Conservation (phyloP, 1,140 invertebrate species). For the Drosophila ironensis region DNA sequence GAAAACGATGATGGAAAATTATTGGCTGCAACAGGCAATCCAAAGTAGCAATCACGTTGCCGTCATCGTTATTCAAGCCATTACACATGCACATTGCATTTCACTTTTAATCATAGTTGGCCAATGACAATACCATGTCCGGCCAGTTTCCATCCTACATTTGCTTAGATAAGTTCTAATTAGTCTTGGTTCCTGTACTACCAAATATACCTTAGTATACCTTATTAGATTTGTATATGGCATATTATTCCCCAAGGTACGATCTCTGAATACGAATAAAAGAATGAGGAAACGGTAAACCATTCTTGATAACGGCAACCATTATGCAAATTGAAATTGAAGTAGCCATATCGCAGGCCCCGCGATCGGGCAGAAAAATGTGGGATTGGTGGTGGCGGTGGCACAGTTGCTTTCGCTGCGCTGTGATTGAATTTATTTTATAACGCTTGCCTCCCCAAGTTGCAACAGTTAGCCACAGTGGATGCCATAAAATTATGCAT, state of each 20-base stretch:
- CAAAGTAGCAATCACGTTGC: constrained; percentile 34
- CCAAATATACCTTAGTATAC: too few species aligned
- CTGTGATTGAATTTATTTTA: constrained; percentile 75
- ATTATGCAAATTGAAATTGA: constrained; percentile 74
- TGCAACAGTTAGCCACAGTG: constrained; percentile 45
- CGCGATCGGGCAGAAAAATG: constrained; percentile 38
- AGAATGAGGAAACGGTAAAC: constrained; percentile 61
- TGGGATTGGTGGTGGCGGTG: constrained; percentile 38
- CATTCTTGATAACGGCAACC: constrained; percentile 75
- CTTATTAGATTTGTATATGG: too few species aligned
- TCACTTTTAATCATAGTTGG: constrained; percentile 70
- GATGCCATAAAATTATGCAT: not conserved
- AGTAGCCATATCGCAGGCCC: constrained; percentile 33
- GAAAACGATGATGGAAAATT: constrained; percentile 65
- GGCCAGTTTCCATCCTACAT: constrained; percentile 10
- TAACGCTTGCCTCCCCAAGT: constrained; percentile 59
- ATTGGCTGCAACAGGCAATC: constrained; percentile 24
- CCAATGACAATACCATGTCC: constrained; percentile 49
- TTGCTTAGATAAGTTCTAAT: constrained; percentile 3
- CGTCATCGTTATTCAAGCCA: constrained; percentile 50
- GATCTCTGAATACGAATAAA: not conserved
- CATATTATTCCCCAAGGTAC: not conserved
- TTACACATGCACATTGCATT: constrained; percentile 61
- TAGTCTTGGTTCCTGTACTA: too few species aligned
- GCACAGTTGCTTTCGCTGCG: constrained; percentile 61